A percentile compares a stretch with the other conserved stretches of the same genome.
phyloP scores from a whole-genome alignment of 30 jellyfish, hydroid and myxozoan genomes.

The Hydractinia symbiolongicarpus region DNA sequence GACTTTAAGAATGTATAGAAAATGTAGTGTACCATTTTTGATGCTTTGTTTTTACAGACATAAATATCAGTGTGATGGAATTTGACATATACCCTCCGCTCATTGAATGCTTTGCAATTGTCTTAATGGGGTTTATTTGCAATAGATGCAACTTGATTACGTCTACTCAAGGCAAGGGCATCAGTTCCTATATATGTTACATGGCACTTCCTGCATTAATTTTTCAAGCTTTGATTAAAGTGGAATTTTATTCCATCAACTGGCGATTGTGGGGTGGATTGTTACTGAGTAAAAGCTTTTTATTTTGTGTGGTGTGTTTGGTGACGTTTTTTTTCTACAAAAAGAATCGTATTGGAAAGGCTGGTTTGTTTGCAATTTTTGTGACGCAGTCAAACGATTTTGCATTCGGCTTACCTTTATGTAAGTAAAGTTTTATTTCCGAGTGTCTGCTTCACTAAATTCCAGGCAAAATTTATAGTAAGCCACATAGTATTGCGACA shows the following conservation, averaged over 20 bases:
- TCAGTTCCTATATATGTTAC: constrained; percentile 34
- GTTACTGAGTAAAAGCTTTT: constrained; percentile 34
- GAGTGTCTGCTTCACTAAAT: background rate
- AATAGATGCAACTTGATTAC: constrained; percentile 53
- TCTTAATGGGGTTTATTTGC: constrained; percentile 49
- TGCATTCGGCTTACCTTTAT: constrained; percentile 86
- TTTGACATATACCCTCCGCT: constrained; percentile 70
- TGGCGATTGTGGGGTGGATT: constrained; percentile 80
- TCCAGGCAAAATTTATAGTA: background rate
- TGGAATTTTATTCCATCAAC: constrained; percentile 55
- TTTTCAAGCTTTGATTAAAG: constrained; percentile 58
- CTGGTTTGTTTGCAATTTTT: constrained; percentile 74
- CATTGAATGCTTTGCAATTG: constrained; percentile 67
- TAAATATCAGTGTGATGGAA: background rate
- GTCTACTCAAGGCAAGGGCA: constrained; percentile 64
- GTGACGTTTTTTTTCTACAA: constrained; percentile 39
- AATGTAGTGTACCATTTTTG: no score
- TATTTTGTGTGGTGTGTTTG: constrained; percentile 47
- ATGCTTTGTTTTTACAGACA: no score
- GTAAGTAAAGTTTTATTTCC: constrained; percentile 39
- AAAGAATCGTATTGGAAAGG: constrained; percentile 45
- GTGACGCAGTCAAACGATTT: constrained; percentile 87
- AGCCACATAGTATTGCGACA: background rate
- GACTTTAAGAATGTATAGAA: no score
- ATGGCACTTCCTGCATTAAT: constrained; percentile 75